Evolutionary conservation across 1,140 invertebrate species (phyloP), one percentile per base, ranked within the genome.

Genomic region (Scaptodrosophila lebanonensis): DNA sequence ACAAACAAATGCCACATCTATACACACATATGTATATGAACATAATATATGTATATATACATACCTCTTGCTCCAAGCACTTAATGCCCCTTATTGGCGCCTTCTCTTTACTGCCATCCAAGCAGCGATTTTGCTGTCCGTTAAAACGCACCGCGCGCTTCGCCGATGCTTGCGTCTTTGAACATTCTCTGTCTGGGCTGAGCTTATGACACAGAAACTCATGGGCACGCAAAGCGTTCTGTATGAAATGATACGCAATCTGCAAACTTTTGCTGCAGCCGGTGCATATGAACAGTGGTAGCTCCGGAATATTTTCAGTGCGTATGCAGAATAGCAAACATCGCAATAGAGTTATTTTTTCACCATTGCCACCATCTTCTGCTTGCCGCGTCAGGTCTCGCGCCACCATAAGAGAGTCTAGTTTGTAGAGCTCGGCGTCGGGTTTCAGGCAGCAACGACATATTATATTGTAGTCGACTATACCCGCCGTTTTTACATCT

Each of bases 361-460:
- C 38, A 8, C 54, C 39, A 13, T 16, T 18, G 2, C 30, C 44
- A 8, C 51, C 42, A 30, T n/a, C n/a, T n/a, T n/a, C n/a, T n/a
- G n/a, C 16, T 50, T 12, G 8, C 35, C 16, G 51, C 52, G 22
- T 25, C 47, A 44, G 40, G 20, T 18, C 66, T 3, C 58, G 48
- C 17, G 47, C 48, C 52, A 30, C 57, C 40, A 12, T 42, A 44
- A 59, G 47, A 2, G 70, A 54, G 30, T 84, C 79, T 35, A 85
- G 66, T 50, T 70, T 82, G 6, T 76, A 57, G 32, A 83, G 61
- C 30, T 85, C 73, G 1, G 63, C 73, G 17, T 84, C 66, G 8
- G 61, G 63, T 44, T 68, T 79, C 7, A 85, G 61, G 43, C 83
- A 85, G 50, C 83, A 85, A 35, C 83, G 73, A 70, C 83, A 85